phyloP scores from a whole-genome alignment of 2,797 vertebrate species.

The Mergus octosetaceus region DNA sequence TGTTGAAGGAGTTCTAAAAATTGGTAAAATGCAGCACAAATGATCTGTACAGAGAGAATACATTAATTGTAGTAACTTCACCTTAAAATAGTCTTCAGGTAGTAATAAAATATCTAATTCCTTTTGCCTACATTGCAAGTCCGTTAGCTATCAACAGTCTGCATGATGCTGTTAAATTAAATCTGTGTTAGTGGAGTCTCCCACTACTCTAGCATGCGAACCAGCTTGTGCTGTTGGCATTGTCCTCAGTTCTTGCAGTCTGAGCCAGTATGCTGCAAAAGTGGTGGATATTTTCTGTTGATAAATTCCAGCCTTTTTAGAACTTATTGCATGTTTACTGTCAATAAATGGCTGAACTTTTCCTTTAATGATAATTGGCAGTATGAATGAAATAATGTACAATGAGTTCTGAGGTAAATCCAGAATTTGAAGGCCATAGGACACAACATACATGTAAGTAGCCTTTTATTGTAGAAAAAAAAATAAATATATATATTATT shows the following conservation, averaged over 20 bases:
- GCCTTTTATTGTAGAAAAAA: background rate
- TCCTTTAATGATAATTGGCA: background rate
- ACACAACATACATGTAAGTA: background rate
- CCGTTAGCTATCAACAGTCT: background rate
- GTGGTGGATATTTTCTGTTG: background rate
- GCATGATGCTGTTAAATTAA: background rate
- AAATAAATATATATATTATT: background rate
- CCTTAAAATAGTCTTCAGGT: background rate
- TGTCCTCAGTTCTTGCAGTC: background rate
- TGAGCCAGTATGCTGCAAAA: background rate
- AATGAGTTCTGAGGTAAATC: background rate
- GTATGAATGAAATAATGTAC: fast-evolving
- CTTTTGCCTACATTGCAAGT: background rate
- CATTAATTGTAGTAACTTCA: background rate
- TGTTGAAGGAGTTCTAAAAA: background rate
- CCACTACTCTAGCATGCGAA: background rate
- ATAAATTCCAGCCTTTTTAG: background rate
- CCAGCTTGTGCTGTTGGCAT: background rate
- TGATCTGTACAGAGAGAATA: background rate
- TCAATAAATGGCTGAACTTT: background rate
- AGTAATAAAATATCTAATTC: background rate
- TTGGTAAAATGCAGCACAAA: background rate
- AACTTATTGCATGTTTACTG: background rate
- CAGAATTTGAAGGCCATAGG: background rate
- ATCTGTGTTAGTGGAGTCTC: background rate